Evolutionary conservation across 2,888 invertebrate species (phyloP).

Genomic region (Atherix ibis): DNA sequence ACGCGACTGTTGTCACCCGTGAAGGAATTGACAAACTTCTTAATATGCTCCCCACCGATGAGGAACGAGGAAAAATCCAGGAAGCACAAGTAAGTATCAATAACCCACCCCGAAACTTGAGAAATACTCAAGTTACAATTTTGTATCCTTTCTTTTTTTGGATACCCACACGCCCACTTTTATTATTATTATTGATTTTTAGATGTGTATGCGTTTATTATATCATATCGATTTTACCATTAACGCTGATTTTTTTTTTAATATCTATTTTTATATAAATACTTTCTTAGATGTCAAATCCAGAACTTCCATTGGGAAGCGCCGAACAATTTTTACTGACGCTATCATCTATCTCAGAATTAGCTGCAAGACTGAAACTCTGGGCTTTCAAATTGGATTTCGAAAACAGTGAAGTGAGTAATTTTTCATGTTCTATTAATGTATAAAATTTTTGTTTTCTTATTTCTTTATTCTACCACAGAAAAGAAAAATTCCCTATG

Average conservation of each 20-base stretch:
- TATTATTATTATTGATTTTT: no score
- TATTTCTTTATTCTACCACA: no score
- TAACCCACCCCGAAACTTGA: background rate
- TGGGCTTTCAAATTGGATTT: constrained; percentile 99
- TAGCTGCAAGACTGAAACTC: constrained; percentile 80
- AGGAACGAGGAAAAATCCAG: constrained; percentile 88
- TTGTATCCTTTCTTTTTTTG: no score
- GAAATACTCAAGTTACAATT: no score
- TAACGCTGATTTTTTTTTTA: background rate
- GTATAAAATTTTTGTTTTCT: constrained; percentile 1
- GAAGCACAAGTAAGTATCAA: constrained; percentile 56
- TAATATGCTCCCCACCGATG: constrained; percentile 94
- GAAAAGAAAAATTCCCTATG: no score
- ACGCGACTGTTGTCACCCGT: constrained; percentile 91
- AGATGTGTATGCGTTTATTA: no score
- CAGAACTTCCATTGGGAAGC: constrained; percentile 47
- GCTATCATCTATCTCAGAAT: constrained; percentile 86
- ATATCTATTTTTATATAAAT: background rate
- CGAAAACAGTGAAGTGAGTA: constrained; percentile 76
- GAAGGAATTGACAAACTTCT: constrained; percentile 97
- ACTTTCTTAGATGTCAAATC: constrained; percentile 23
- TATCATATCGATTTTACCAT: no score
- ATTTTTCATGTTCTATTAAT: background rate
- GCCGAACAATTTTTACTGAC: constrained; percentile 98
- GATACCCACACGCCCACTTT: no score